phyloP scores from a whole-genome alignment of 1,140 invertebrate species.

The Drosophila navojoa region DNA sequence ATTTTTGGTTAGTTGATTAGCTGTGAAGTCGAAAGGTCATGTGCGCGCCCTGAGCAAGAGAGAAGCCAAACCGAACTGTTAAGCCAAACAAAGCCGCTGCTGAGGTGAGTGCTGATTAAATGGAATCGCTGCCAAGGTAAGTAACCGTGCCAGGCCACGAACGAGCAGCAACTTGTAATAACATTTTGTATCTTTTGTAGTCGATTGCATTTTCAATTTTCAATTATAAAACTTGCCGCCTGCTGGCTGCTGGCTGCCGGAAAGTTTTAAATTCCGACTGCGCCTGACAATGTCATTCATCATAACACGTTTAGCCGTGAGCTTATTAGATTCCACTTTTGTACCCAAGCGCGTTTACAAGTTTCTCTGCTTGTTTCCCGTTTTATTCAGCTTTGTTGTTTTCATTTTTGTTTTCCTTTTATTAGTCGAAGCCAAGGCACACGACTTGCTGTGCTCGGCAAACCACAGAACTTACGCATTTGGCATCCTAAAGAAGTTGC shows the following conservation, averaged over 20 bases:
- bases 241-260: background rate
- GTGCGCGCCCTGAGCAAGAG: background rate
- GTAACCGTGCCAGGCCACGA: conserved; percentile 1
- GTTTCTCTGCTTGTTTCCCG: conserved; percentile 65
- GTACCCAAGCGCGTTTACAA: conserved; percentile 77
- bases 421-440: conserved; percentile 54
- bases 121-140: conserved; percentile 7
- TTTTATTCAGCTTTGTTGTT: conserved; percentile 27
- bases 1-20: conserved; percentile 79
- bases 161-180: conserved; percentile 1
- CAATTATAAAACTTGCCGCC: conserved; percentile 58
- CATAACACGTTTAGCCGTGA: conserved; percentile 81
- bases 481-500: conserved; percentile 62
- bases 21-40: conserved; percentile 35
- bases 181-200: conserved; percentile 6
- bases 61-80: background rate
- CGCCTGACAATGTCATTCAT: conserved; percentile 79
- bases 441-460: conserved; percentile 56
- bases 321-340: conserved; percentile 82
- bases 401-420: conserved; percentile 12
- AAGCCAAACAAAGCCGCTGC: background rate
- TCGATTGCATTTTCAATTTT: conserved; percentile 60
- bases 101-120: background rate
- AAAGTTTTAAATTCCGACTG: conserved; percentile 72
- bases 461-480: conserved; percentile 59